A percentile compares a stretch with the other conserved stretches of the same genome.
phyloP scores from a whole-genome alignment of 2,797 vertebrate species.

The Dicrostonyx torquatus region DNA sequence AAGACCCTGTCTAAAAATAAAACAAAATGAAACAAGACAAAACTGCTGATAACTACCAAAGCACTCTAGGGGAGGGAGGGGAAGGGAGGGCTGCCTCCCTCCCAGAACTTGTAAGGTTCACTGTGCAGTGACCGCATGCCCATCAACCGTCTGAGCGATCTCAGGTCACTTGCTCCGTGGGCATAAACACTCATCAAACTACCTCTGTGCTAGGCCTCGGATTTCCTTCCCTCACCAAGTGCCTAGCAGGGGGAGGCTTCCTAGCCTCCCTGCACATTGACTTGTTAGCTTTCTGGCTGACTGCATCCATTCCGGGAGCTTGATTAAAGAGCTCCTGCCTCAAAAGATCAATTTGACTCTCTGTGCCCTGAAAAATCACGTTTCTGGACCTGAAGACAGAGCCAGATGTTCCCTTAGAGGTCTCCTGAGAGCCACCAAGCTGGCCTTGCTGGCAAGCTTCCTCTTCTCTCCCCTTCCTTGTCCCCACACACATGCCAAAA shows the following conservation, averaged over 20 bases:
- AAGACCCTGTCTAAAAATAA: not conserved
- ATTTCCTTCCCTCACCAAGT: not conserved
- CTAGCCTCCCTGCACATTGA: not conserved
- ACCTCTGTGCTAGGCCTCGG: not conserved
- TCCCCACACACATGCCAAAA: constrained; percentile 51
- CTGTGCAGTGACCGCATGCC: not conserved
- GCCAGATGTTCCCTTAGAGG: constrained; percentile 63
- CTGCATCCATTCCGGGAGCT: not conserved
- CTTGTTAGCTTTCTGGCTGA: constrained; percentile 32
- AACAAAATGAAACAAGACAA: not conserved
- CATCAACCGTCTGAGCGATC: not conserved
- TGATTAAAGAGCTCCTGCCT: constrained; percentile 49
- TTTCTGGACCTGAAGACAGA: constrained; percentile 49
- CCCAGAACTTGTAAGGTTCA: not conserved
- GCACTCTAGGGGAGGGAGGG: not conserved
- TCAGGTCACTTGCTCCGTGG: not conserved
- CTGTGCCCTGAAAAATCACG: constrained; percentile 28
- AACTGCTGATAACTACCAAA: not conserved
- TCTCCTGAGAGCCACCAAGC: constrained; percentile 54
- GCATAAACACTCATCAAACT: not conserved
- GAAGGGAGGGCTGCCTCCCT: not conserved
- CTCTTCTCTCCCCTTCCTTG: not conserved
- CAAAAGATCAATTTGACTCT: constrained; percentile 62
- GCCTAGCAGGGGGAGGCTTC: not conserved
- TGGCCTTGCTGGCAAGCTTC: constrained; percentile 60